phyloP scores from a whole-genome alignment of 1,140 invertebrate species.

The Bombus soroeensis region DNA sequence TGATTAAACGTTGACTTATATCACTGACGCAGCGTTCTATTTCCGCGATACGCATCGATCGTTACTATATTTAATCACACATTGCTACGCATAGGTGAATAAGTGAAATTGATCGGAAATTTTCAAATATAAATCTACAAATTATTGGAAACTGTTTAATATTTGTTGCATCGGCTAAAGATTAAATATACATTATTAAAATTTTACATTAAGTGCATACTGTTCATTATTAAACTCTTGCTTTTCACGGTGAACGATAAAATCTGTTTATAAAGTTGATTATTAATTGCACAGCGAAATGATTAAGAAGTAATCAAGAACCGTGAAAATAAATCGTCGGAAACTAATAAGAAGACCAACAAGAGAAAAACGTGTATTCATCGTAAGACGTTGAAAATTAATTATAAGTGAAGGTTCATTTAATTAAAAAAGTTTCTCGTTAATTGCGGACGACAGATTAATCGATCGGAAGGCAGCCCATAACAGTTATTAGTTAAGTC shows the following conservation, averaged over 20 bases:
- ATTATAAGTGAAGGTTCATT: constrained; percentile 28
- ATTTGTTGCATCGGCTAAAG: too few relatives aligned
- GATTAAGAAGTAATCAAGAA: constrained; percentile 2
- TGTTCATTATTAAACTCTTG: not conserved
- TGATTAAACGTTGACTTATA: too few relatives aligned
- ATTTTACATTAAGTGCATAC: too few relatives aligned
- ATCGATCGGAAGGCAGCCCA: not conserved
- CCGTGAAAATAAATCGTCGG: not conserved
- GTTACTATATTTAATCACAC: too few relatives aligned
- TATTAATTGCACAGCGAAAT: constrained; percentile 10
- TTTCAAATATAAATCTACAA: too few relatives aligned
- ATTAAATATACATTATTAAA: too few relatives aligned
- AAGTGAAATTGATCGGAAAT: too few relatives aligned
- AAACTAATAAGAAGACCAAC: not conserved
- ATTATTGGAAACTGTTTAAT: too few relatives aligned
- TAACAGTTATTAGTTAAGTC: not conserved
- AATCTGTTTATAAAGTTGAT: not conserved
- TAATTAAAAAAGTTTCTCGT: constrained; percentile 33
- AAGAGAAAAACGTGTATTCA: not conserved
- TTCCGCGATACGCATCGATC: too few relatives aligned
- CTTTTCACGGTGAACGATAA: not conserved
- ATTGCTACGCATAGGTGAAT: too few relatives aligned
- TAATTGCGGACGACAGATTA: constrained; percentile 17
- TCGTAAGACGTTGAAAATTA: not conserved
- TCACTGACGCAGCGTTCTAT: too few relatives aligned